Base-by-base conservation (phyloP, 2,888 invertebrate genomes). In the Leptinotarsa juncta region DNA sequence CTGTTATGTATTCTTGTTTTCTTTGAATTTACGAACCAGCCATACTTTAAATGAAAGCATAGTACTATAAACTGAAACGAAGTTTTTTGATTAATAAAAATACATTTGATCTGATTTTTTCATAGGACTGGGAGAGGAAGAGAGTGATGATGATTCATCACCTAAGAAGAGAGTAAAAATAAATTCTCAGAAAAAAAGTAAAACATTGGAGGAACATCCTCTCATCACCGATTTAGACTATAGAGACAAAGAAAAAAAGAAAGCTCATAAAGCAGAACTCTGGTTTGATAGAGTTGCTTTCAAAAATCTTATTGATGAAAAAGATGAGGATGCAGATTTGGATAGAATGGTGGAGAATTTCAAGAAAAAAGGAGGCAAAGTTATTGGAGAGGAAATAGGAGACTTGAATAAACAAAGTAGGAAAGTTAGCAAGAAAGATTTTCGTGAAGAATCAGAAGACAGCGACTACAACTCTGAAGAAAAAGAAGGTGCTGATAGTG, bases 221-320 rank as follows among this genome's bases (percentile, higher is more conserved):
- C 87, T 96, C 0, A 90, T 96, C 49, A 95, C 94, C 12, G 95
- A 96, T 83, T 89, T 96, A 62, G 96, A 96, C 85, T 90, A 92
- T 74, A 91, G 94, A 4, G 93, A 94, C 79, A 94, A 93, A 77
- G 91, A 93, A 70, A 91, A 93, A 5, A 94, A 93, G 81, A 91
- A 93, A 20, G 90, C 93, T 18, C 92, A 93, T 82, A 95, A 95
- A 85, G 96, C 96, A 0, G 92, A 96, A 82, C 88, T 96, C 50
- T 97, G 97, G 96, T 96, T 96, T 87, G 93, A 96, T 84, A 94
- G 96, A 84, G 96, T 96, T 78, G 91, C 91, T 80, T 94, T 97
- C 80, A 94, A 95, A 85, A 92, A 94, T 82, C 88, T 97, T 26
- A 92, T 94, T 14, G 92, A 93, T 76, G 96, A 96, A 73, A 94